Conservation (phyloP, 2,113 vertebrate genomes). For the Ceuthmochares aereus region DNA sequence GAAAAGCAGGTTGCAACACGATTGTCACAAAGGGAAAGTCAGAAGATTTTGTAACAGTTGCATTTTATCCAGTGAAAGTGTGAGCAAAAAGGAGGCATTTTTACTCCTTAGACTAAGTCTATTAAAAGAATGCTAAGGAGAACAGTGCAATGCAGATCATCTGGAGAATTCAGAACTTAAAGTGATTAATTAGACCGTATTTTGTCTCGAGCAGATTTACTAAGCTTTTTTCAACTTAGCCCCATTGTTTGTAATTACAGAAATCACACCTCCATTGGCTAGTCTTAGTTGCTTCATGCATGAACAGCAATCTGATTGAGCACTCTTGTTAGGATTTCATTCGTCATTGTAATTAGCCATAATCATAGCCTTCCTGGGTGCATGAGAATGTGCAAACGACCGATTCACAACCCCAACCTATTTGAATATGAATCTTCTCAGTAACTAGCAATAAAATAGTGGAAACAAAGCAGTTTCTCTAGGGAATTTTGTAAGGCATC, state of each 20-base stretch:
- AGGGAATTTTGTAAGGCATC: constrained; percentile 82
- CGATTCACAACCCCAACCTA: constrained; percentile 84
- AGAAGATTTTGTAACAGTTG: constrained; percentile 35
- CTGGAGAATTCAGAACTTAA: constrained; percentile 76
- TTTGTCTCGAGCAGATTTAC: constrained; percentile 81
- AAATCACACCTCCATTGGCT: constrained; percentile 80
- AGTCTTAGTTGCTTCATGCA: constrained; percentile 78
- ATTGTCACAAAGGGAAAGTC: constrained; percentile 24
- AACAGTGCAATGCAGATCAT: constrained; percentile 68
- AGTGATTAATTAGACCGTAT: constrained; percentile 85
- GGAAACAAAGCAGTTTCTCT: constrained; percentile 85
- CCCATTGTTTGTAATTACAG: constrained; percentile 81
- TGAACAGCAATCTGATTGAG: constrained; percentile 87
- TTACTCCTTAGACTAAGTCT: constrained; percentile 39
- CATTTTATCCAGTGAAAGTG: constrained; percentile 31
- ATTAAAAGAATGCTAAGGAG: constrained; percentile 64
- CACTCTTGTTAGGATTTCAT: constrained; percentile 83
- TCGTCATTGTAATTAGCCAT: constrained; percentile 90
- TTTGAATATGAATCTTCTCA: constrained; percentile 93
- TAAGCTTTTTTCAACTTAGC: constrained; percentile 75
- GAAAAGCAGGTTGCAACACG: constrained; percentile 37
- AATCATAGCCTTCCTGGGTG: constrained; percentile 85
- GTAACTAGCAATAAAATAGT: constrained; percentile 77
- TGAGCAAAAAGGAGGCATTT: constrained; percentile 23
- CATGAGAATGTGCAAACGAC: constrained; percentile 86